Evolutionary conservation across 2,797 vertebrate genomes (phyloP).

Genomic region (Argya squamiceps): DNA sequence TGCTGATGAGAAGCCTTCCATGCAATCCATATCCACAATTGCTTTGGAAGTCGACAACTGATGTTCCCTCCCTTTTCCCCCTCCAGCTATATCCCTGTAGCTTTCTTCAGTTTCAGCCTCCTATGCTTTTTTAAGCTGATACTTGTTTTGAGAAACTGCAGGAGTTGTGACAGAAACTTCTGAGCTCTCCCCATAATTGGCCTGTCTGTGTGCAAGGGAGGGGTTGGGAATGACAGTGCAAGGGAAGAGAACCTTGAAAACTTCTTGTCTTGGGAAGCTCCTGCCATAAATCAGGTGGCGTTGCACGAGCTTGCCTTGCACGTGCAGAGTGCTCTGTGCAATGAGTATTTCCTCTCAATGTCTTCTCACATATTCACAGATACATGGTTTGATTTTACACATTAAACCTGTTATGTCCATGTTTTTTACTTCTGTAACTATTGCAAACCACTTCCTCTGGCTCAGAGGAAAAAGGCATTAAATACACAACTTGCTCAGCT

Average conservation of each 20-base stretch:
- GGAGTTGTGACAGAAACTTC: constrained; percentile 52
- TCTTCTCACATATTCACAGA: background rate
- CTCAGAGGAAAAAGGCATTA: background rate
- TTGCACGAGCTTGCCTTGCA: background rate
- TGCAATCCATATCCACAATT: constrained; percentile 49
- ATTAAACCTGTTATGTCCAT: background rate
- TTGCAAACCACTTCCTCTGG: background rate
- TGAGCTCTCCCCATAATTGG: constrained; percentile 44
- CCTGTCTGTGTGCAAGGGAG: background rate
- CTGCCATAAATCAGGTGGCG: background rate
- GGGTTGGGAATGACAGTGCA: constrained; percentile 21
- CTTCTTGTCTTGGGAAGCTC: background rate
- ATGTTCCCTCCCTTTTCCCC: background rate
- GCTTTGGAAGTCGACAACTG: constrained; percentile 37
- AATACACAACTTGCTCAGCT: background rate
- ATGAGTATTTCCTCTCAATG: background rate
- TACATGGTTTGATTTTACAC: background rate
- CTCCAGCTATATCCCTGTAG: constrained; percentile 29
- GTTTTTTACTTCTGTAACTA: background rate
- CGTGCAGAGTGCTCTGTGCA: background rate
- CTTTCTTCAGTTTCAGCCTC: background rate
- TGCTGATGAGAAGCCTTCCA: constrained; percentile 53
- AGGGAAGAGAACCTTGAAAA: constrained; percentile 5
- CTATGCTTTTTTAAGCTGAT: constrained; percentile 43
- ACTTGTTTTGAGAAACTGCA: constrained; percentile 50